Percentiles rank a stretch among this genome's conserved stretches.
Conservation (phyloP, 2,113 vertebrate species). For the Passer domesticus region DNA sequence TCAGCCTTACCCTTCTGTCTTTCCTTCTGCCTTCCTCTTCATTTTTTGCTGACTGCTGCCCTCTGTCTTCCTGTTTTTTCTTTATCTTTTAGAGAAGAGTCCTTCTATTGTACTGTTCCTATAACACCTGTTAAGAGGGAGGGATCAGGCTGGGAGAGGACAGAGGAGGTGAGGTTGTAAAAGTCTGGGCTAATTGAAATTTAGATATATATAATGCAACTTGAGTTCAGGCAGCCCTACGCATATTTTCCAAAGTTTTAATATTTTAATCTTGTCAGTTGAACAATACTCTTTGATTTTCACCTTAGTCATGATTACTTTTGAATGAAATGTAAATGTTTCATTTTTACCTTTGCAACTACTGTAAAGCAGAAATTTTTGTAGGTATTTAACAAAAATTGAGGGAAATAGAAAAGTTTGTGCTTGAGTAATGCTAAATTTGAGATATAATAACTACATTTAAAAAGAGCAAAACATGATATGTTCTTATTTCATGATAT, state of each 20-base stretch:
- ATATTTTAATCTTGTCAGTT: not conserved
- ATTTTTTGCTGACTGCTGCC: constrained; percentile 63
- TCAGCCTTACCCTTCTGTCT: constrained; percentile 44
- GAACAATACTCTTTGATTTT: not conserved
- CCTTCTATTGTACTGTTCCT: constrained; percentile 89
- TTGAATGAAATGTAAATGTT: not conserved
- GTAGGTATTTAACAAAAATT: not conserved
- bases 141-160: constrained; percentile 84
- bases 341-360: not conserved
- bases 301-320: not conserved
- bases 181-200: constrained; percentile 55
- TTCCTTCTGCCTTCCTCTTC: constrained; percentile 57
- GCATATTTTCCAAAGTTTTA: not conserved
- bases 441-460: not conserved
- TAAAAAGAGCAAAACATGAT: not conserved
- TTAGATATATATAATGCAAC: not conserved
- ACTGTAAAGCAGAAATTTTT: not conserved
- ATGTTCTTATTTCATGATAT: not conserved
- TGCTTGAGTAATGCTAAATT: constrained; percentile 10
- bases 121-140: constrained; percentile 92
- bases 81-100: constrained; percentile 83
- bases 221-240: not conserved
- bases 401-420: not conserved
- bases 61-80: constrained; percentile 67
- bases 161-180: constrained; percentile 87